phyloP scores from a whole-genome alignment of 2,888 invertebrate species.

The Leptothorax acervorum region DNA sequence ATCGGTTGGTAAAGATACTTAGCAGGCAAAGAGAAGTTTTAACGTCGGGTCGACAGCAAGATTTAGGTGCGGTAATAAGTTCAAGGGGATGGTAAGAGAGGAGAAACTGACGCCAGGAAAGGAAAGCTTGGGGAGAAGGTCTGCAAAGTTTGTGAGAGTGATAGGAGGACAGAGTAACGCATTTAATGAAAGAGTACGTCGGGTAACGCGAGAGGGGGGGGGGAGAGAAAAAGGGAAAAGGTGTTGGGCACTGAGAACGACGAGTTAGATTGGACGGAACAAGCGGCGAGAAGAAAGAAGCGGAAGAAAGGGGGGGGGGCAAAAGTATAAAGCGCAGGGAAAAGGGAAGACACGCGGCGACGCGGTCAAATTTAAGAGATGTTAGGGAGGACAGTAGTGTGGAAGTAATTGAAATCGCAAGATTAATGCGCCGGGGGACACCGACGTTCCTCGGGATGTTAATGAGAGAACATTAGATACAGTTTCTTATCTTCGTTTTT shows the following conservation, averaged over 20 bases:
- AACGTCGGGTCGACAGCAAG: constrained; percentile 45
- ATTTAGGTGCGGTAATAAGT: constrained; percentile 55
- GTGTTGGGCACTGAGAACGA: constrained; percentile 40
- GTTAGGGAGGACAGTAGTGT: constrained; percentile 17
- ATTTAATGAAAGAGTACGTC: constrained; percentile 52
- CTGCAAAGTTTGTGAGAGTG: constrained; percentile 50
- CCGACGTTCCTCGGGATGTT: constrained; percentile 39
- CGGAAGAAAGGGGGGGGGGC: neutral
- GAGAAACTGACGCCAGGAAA: constrained; percentile 10
- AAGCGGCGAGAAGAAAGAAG: constrained; percentile 20
- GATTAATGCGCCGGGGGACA: constrained; percentile 41
- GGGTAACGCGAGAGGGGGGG: neutral
- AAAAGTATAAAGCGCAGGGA: neutral
- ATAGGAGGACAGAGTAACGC: constrained; percentile 55
- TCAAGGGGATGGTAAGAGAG: constrained; percentile 34
- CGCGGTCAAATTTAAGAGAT: constrained; percentile 48
- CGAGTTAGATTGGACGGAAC: constrained; percentile 53
- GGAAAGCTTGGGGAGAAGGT: constrained; percentile 2
- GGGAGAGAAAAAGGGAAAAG: constrained; percentile 22
- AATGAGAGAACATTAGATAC: constrained; percentile 35
- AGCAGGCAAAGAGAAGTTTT: constrained; percentile 38
- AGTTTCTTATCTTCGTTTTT: constrained; percentile 23
- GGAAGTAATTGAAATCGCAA: constrained; percentile 47
- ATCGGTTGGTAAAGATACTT: constrained; percentile 43
- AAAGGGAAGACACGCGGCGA: neutral